Conservation (phyloP, 2,888 invertebrate genomes). For the Andrena chrysosceles region DNA sequence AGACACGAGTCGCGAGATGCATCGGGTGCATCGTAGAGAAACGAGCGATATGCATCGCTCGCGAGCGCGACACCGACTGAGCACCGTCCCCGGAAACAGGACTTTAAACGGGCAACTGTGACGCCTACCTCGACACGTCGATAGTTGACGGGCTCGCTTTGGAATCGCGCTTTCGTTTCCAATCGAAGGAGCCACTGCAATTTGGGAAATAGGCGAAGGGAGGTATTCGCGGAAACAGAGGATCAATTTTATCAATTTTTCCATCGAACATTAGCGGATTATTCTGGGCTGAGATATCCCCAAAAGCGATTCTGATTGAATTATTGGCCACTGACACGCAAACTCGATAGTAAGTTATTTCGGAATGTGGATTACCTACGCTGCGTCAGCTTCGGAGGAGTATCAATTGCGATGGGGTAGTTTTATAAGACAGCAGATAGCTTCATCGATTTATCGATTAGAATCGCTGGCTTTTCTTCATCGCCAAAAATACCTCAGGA, state of each 20-base stretch:
- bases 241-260: not conserved
- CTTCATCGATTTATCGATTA: not conserved
- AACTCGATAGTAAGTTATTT: slow-evolving; percentile 30
- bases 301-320: slow-evolving; percentile 43
- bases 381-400: not conserved
- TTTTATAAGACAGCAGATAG: too few species aligned
- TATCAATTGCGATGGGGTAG: not conserved
- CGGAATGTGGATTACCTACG: not conserved
- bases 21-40: slow-evolving; percentile 4
- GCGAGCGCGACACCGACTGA: slow-evolving; percentile 68
- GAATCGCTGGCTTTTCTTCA: too few species aligned
- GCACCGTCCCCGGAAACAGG: slow-evolving; percentile 23
- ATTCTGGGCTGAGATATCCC: slow-evolving; percentile 31
- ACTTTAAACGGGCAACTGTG: slow-evolving; percentile 29
- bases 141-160: not conserved
- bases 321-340: slow-evolving; percentile 26
- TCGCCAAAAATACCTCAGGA: too few species aligned
- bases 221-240: too few species aligned
- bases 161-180: not conserved
- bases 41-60: slow-evolving; percentile 54
- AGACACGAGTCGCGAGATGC: not conserved
- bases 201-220: too few species aligned
- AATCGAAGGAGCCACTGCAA: not conserved
- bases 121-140: not conserved
- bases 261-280: slow-evolving; percentile 14